phyloP scores from a whole-genome alignment of 2,113 vertebrate genomes.

The Formicarius rufipectus region DNA sequence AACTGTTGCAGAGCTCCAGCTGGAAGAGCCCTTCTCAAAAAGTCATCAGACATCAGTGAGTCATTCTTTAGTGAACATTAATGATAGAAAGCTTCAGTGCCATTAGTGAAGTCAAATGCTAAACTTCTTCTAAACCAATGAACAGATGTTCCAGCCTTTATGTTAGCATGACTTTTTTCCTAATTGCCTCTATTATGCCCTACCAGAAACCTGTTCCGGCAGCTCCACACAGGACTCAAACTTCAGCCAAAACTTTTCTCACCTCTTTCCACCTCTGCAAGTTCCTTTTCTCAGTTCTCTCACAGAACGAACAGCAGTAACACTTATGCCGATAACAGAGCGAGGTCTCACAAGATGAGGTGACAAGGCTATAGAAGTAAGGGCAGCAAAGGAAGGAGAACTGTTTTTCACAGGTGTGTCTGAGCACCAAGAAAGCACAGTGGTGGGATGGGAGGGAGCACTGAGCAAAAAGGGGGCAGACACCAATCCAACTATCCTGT shows the following conservation, averaged over 20 bases:
- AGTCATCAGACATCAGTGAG: slow-evolving; percentile 65
- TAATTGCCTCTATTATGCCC: background rate
- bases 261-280: background rate
- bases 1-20: slow-evolving; percentile 67
- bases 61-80: slow-evolving; percentile 69
- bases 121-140: slow-evolving; percentile 65
- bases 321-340: accelerated
- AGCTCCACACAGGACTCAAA: background rate
- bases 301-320: accelerated
- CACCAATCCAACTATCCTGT: background rate
- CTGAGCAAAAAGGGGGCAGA: background rate
- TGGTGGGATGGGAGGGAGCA: accelerated
- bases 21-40: slow-evolving; percentile 65
- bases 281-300: background rate
- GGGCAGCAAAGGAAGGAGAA: background rate
- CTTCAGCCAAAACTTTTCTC: background rate
- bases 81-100: slow-evolving; percentile 66
- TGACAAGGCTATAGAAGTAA: background rate
- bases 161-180: slow-evolving; percentile 41
- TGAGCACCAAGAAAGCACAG: background rate
- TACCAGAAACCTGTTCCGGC: background rate
- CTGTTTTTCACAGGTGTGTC: background rate
- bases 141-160: slow-evolving; percentile 55
- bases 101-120: slow-evolving; percentile 63
- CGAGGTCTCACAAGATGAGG: accelerated